A percentile compares a stretch with the other conserved stretches of the same genome.
Conservation (phyloP, 2,113 vertebrate genomes). For the Bufo bufo region DNA sequence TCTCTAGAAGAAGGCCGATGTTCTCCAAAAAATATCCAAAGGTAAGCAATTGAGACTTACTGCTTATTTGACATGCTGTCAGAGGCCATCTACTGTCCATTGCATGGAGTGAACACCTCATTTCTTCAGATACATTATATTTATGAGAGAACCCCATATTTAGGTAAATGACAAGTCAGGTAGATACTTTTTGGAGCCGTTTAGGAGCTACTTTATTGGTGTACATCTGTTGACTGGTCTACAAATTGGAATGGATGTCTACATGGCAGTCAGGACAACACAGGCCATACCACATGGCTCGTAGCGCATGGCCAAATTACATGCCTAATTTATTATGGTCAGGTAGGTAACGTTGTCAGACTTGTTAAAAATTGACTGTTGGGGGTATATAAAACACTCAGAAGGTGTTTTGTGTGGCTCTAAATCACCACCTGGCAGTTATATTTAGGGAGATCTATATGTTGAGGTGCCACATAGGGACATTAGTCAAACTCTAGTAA, state of each 20-base stretch:
- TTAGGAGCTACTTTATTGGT: no score
- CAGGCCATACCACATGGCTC: neutral
- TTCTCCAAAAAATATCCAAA: neutral
- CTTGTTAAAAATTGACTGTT: neutral
- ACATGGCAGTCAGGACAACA: neutral
- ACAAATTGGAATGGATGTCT: neutral
- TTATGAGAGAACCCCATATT: neutral
- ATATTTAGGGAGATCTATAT: neutral
- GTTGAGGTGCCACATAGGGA: neutral
- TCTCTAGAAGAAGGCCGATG: neutral
- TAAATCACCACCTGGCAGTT: neutral
- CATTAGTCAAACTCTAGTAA: neutral
- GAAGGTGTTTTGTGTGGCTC: neutral
- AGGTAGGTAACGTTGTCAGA: neutral
- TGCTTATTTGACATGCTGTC: neutral
- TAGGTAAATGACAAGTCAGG: neutral
- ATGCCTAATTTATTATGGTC: neutral
- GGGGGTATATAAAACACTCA: slow-evolving; percentile 15
- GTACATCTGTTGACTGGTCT: neutral
- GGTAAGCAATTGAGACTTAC: neutral
- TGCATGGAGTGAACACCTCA: no score
- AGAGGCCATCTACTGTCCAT: neutral
- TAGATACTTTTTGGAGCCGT: neutral
- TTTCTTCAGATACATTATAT: neutral
- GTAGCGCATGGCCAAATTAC: neutral